A percentile compares a stretch with the other conserved stretches of the same genome.
Conservation (phyloP, 2,113 vertebrate genomes). For the Pantherophis guttatus region DNA sequence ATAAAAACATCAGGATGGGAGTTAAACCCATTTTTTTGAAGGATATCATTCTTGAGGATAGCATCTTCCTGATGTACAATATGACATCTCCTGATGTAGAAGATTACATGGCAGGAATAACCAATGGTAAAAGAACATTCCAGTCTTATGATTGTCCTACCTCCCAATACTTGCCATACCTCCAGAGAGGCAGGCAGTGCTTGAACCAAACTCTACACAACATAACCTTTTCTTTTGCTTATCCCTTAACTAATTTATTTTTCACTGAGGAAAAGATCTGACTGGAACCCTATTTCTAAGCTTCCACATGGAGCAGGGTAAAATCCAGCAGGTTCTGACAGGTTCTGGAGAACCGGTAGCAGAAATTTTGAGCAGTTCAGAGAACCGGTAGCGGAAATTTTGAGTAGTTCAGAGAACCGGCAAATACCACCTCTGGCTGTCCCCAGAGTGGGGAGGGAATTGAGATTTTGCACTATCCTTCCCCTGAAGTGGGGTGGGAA, state of each 20-base stretch:
- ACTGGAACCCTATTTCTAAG: not conserved
- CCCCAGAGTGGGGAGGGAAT: too few species aligned
- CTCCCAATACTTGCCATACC: not conserved
- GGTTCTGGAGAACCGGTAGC: too few species aligned
- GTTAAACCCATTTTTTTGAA: not conserved
- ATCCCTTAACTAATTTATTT: not conserved
- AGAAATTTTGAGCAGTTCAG: too few species aligned
- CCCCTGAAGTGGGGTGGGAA: too few species aligned
- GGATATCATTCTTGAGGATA: not conserved
- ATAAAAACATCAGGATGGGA: not conserved
- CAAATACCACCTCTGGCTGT: too few species aligned
- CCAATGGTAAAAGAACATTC: not conserved
- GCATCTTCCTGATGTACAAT: not conserved
- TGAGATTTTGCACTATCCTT: too few species aligned
- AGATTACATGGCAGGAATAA: not conserved
- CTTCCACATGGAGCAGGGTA: not conserved
- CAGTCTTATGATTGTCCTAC: not conserved
- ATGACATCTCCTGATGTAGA: not conserved
- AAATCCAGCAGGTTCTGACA: too few species aligned
- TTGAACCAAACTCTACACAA: not conserved
- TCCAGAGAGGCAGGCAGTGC: not conserved
- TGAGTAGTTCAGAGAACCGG: too few species aligned
- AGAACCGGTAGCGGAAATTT: too few species aligned
- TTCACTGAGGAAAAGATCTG: not conserved
- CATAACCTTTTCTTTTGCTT: not conserved